Base-by-base conservation (phyloP, 2,797 vertebrate genomes). In the Parambassis ranga region DNA sequence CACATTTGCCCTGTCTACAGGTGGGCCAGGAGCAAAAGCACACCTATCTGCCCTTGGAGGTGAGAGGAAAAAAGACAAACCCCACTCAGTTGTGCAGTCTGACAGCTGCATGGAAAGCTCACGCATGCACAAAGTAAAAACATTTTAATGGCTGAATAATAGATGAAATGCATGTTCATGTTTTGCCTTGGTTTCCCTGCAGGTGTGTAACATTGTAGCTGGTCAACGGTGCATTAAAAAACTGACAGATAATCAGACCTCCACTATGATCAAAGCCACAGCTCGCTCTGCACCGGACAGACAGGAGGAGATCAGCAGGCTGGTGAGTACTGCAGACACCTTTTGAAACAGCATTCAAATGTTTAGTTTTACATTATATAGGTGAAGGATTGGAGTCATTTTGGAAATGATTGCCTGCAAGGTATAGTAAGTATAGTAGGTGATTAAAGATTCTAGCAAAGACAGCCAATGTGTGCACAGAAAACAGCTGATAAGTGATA, bases 1-100 rank as follows among this genome's bases (percentile, higher is more conserved):
- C 98, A 55, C 97, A 99, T 79, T 93, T 99, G 74, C 98, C 98
- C 83, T 99, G 98, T 89, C 92, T 99, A 38, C 98, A 99, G 93
- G 98, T 99, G 90, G 98, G 98, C 77, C 98, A 99, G 85, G 98
- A 99, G 78, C 97, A 99, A 89, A 99, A 99, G 86, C 97, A 99
- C 89, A 99, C 97, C 80, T 99, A 99, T 91, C 93, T 99, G 88
- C 98, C 98, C 65, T 92, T 99, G 75, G 98, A 99, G 94, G 98
- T 99, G 92, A 96, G 88, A 20, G 14, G 53, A 46, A 49, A 41
- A 3, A 16, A 49, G 0, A n/a, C n/a, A n/a, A n/a, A n/a, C n/a
- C 1, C 7, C 8, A 26, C n/a, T 27, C 53, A n/a, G n/a, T 38
- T 15, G 35, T 39, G 1, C 20, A 1, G 3, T 20, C 9, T 27